Evolutionary conservation across 2,888 invertebrate species (phyloP), one percentile per base, ranked within the genome.

Genomic region (Tineola bisselliella): DNA sequence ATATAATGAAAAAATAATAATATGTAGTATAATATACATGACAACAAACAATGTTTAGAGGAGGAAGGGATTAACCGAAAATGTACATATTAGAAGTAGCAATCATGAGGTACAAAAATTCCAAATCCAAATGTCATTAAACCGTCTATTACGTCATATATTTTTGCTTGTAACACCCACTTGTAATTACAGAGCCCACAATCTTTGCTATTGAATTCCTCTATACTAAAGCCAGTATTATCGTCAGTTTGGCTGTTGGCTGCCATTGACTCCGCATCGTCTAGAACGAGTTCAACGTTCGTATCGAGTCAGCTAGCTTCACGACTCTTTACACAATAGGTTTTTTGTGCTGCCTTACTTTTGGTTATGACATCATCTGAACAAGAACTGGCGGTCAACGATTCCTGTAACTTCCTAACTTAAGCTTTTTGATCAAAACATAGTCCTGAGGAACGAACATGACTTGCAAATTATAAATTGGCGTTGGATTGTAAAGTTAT

Each of bases 271-370:
- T 82, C 70, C 71, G 70, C 70, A 69, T 71, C 70, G 75, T 72
- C 74, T 77, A 76, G 71, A 79, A 78, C 79, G 84, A 81, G 86
- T 84, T 87, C 86, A 87, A 84, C 80, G 86, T 76, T 78, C 86
- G 81, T 18, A 31, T 79, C 71, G 74, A 72, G 71, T 70, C 68
- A 68, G 73, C 75, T 71, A 77, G 77, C 79, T 79, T 77, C 84
- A 84, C 84, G 81, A 82, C 74, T 79, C 76, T 77, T 71, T 75
- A 79, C 77, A 86, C 86, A 87, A 87, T 84, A 71, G 80, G 71
- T 78, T 87, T 86, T 87, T 86, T 86, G 80, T 84, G 76, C 75
- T 77, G 72, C 72, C 75, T 78, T 73, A 69, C 69, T 81, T 84
- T 83, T 77, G 77, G 81, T 74, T 80, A 84, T 87, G 86, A 87